Conservation (phyloP, 2,888 invertebrate genomes). For the Eupithecia vulgata region DNA sequence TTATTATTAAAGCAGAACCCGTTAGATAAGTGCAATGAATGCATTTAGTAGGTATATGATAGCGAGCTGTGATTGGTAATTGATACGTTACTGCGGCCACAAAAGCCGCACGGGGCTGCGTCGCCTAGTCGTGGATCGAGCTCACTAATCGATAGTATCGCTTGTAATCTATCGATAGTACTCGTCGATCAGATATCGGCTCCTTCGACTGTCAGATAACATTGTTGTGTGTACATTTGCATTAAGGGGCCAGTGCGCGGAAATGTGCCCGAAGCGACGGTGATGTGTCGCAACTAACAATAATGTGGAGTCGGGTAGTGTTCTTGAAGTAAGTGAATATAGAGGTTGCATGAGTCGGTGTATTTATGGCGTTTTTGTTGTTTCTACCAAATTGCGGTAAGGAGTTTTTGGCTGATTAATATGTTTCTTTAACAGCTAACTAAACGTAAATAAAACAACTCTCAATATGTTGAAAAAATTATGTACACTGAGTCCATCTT, state of each 20-base stretch:
- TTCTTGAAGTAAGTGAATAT: conserved; percentile 63
- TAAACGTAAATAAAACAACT: not conserved
- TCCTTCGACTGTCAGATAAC: conserved; percentile 60
- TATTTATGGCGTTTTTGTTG: conserved; percentile 28
- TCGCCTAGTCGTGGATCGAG: conserved; percentile 9
- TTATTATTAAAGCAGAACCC: not conserved
- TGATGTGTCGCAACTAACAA: conserved; percentile 40
- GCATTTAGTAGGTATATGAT: not conserved
- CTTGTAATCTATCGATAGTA: conserved; percentile 47
- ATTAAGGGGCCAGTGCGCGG: conserved; percentile 51
- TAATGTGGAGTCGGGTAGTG: conserved; percentile 74
- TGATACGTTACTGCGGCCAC: conserved; percentile 32
- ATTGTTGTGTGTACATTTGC: conserved; percentile 56
- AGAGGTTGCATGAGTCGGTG: conserved; percentile 24
- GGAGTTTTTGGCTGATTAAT: conserved; percentile 43
- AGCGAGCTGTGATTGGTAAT: conserved; percentile 19
- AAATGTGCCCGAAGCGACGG: conserved; percentile 48
- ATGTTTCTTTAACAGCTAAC: conserved; percentile 13
- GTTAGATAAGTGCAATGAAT: not conserved
- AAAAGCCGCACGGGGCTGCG: conserved; percentile 21
- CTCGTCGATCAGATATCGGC: conserved; percentile 59
- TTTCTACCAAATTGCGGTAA: conserved; percentile 50
- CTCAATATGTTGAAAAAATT: not conserved
- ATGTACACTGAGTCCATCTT: too few species aligned
- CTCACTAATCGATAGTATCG: conserved; percentile 32